Conservation (phyloP, 1,140 invertebrate genomes). For the Camponotus vicinus region DNA sequence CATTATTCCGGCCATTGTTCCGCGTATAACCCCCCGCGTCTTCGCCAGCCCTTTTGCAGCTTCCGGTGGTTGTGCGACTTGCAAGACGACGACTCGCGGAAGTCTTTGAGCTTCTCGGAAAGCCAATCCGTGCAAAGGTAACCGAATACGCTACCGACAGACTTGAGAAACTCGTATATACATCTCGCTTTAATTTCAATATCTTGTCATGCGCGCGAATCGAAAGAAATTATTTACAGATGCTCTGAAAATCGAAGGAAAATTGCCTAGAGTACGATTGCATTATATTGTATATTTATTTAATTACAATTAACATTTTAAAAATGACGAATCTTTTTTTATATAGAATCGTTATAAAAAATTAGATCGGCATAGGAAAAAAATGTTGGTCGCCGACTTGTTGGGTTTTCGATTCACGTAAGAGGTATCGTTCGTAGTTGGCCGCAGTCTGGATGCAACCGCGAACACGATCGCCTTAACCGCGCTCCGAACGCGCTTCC, state of each 20-base stretch:
- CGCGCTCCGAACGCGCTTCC: constrained; percentile 70
- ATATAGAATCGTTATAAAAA: background rate
- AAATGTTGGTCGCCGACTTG: background rate
- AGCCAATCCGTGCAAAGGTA: constrained; percentile 63
- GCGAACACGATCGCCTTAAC: constrained; percentile 70
- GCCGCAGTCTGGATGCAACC: constrained; percentile 62
- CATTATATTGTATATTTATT: background rate
- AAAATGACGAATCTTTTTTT: background rate
- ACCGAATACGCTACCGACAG: constrained; percentile 30
- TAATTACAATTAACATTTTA: background rate
- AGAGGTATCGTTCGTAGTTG: constrained; percentile 19
- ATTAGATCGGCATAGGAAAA: no score
- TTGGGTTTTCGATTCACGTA: background rate
- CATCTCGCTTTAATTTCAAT: constrained; percentile 28
- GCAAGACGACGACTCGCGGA: constrained; percentile 61
- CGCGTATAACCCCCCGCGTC: background rate
- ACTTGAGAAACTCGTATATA: background rate
- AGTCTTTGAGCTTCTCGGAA: constrained; percentile 66
- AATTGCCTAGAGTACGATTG: no score
- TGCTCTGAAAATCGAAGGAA: background rate
- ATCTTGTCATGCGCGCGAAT: background rate
- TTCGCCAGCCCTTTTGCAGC: constrained; percentile 32
- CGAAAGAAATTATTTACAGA: background rate
- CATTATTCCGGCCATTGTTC: constrained; percentile 65
- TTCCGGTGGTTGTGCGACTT: constrained; percentile 38